Conservation (phyloP, 2,888 invertebrate genomes). For the Pseudanteris insignis region DNA sequence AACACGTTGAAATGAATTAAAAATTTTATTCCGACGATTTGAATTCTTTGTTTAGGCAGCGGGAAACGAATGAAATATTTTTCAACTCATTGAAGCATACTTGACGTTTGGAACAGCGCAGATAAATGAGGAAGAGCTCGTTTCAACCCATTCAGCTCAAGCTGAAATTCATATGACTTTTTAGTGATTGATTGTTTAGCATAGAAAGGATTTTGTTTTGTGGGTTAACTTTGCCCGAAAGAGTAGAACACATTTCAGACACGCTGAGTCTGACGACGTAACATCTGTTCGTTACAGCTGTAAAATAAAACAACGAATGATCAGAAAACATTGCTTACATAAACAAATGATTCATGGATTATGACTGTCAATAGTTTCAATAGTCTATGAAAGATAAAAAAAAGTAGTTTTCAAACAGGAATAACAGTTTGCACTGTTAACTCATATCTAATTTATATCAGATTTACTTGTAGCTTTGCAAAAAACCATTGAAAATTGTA, state of each 20-base stretch:
- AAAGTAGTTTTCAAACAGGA: too few relatives aligned
- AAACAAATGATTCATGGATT: constrained; percentile 18
- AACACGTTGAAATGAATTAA: too few relatives aligned
- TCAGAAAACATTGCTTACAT: constrained; percentile 22
- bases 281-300: constrained; percentile 24
- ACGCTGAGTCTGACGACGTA: constrained; percentile 7
- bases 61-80: constrained; percentile 27
- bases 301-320: constrained; percentile 16
- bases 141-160: constrained; percentile 31
- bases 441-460: too few relatives aligned
- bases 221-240: constrained; percentile 17
- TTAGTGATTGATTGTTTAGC: constrained; percentile 31
- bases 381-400: too few relatives aligned
- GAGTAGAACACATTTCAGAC: constrained; percentile 4
- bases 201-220: constrained; percentile 26
- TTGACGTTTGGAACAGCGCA: constrained; percentile 21
- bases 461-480: too few relatives aligned
- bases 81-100: constrained; percentile 20
- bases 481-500: too few relatives aligned
- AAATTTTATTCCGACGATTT: not conserved
- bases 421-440: not conserved
- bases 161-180: constrained; percentile 30
- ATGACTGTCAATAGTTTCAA: constrained; percentile 24
- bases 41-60: constrained; percentile 1
- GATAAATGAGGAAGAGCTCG: constrained; percentile 29